Conservation (phyloP, 2,797 vertebrate species). For the Sciurus vulgaris region DNA sequence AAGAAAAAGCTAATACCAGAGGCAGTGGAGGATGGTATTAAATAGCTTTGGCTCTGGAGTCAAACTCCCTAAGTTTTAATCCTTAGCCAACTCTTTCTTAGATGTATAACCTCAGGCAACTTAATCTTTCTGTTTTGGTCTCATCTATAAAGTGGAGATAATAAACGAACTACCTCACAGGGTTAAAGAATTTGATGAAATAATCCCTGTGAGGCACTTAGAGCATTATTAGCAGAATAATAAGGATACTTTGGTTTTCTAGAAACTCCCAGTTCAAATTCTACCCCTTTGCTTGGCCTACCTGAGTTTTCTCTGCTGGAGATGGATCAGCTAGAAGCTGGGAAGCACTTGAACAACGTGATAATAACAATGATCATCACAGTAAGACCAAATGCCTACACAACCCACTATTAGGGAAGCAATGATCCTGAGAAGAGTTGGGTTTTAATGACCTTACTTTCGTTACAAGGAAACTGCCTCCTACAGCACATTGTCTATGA, state of each 20-base stretch:
- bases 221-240: not conserved
- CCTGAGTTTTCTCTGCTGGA: not conserved
- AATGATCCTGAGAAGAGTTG: conserved; percentile 35
- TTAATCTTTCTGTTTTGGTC: not conserved
- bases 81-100: not conserved
- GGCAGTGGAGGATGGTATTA: not conserved
- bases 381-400: conserved; percentile 29
- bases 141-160: not conserved
- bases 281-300: not conserved
- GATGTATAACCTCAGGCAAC: not conserved
- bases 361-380: not conserved
- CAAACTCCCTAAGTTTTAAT: not conserved
- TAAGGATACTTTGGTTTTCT: not conserved
- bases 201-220: not conserved
- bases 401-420: conserved; percentile 48
- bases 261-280: not conserved
- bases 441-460: conserved; percentile 59
- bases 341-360: not conserved
- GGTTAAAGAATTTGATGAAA: not conserved
- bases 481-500: conserved; percentile 47
- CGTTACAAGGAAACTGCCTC: conserved; percentile 63
- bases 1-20: not conserved
- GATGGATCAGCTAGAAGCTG: not conserved
- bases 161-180: not conserved
- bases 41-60: not conserved